Evolutionary conservation across 92 coral and sea anemone species (phyloP).

Genomic region (Virgularia gustaviana): DNA sequence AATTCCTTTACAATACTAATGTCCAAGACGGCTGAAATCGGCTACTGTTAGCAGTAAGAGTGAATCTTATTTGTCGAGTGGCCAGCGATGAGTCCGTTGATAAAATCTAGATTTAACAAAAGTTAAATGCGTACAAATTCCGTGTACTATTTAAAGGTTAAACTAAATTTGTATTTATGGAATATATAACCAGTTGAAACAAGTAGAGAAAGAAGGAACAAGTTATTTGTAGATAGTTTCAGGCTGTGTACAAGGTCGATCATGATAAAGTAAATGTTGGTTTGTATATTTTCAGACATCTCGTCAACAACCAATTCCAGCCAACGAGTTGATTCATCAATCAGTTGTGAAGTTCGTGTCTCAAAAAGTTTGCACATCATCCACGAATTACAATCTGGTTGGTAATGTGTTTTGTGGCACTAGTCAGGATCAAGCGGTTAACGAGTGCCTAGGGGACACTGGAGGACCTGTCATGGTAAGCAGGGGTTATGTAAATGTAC

Average conservation of each 20-base stretch:
- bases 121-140: no score
- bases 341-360: constrained; percentile 65
- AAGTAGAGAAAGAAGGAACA: neutral
- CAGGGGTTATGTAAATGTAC: neutral
- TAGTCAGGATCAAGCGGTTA: constrained; percentile 43
- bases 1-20: no score
- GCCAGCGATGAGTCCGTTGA: no score
- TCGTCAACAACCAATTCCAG: constrained; percentile 14
- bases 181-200: neutral
- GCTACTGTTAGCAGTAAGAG: no score
- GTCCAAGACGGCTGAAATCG: no score
- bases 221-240: no score
- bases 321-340: constrained; percentile 44
- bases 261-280: neutral
- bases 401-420: constrained; percentile 33
- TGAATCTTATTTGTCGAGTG: no score
- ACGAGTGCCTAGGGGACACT: constrained; percentile 82
- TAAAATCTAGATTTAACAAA: no score
- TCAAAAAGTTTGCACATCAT: constrained; percentile 53
- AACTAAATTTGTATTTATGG: no score
- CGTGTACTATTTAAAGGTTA: no score
- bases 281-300: neutral
- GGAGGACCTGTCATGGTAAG: constrained; percentile 92
- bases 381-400: constrained; percentile 21
- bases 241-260: no score